Conservation (phyloP, 2,888 invertebrate species). For the Imbricaverruca yamaguchii region DNA sequence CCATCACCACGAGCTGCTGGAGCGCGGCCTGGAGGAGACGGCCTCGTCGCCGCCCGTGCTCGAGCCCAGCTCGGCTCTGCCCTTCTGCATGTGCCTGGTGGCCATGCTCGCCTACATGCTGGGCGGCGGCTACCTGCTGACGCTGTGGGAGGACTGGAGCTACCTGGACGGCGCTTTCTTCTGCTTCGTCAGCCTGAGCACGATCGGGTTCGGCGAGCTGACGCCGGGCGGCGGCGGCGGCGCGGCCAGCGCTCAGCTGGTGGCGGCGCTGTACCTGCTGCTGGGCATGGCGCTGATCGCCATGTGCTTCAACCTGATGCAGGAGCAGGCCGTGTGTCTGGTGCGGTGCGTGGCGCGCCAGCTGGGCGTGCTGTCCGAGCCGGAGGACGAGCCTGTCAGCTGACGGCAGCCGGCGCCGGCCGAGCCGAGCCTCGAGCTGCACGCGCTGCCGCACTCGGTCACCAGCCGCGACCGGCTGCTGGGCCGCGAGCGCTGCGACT, state of each 20-base stretch:
- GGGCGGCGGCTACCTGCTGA: constrained; percentile 31
- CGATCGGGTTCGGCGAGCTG: constrained; percentile 34
- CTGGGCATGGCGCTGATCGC: constrained; percentile 47
- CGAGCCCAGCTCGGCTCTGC: constrained; percentile 19
- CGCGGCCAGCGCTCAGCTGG: constrained; percentile 27
- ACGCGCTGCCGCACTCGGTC: no score
- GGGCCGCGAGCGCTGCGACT: not conserved
- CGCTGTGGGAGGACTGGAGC: constrained; percentile 31
- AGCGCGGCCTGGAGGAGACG: not conserved
- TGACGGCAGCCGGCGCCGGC: not conserved
- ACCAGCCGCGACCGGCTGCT: not conserved
- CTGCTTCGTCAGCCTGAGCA: constrained; percentile 33
- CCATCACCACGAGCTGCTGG: not conserved
- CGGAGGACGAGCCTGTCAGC: no score
- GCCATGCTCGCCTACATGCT: constrained; percentile 32
- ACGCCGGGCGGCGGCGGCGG: constrained; percentile 25
- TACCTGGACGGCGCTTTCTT: constrained; percentile 32
- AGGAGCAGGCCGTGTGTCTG: constrained; percentile 38
- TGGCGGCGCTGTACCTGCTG: constrained; percentile 41
- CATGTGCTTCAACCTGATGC: constrained; percentile 47
- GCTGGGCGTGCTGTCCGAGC: not conserved
- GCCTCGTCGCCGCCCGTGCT: not conserved
- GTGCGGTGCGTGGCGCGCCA: constrained; percentile 30
- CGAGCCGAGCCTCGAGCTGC: not conserved
- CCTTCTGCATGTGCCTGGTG: constrained; percentile 31